Percentiles rank a stretch among this genome's conserved stretches.
Conservation (phyloP, 2,888 invertebrate genomes). For the Entomobrya proxima region DNA sequence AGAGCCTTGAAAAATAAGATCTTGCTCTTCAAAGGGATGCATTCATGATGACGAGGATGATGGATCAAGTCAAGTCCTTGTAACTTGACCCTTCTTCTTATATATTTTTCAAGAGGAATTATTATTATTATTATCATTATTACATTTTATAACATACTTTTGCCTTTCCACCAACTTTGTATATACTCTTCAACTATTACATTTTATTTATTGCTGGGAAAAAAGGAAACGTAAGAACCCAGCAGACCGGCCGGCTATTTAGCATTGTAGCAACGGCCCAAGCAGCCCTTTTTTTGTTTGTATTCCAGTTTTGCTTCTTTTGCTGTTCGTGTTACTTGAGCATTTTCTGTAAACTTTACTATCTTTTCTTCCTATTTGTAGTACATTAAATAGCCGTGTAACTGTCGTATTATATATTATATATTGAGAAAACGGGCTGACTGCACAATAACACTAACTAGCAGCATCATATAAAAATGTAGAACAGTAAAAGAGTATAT, state of each 20-base stretch:
- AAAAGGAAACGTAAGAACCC: slow-evolving; percentile 33
- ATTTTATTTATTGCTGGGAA: slow-evolving; percentile 37
- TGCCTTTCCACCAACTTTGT: background rate
- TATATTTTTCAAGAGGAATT: slow-evolving; percentile 42
- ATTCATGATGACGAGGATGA: slow-evolving; percentile 33
- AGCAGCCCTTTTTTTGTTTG: background rate
- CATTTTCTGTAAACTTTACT: slow-evolving; percentile 7
- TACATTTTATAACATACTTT: slow-evolving; percentile 24
- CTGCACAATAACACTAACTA: no score
- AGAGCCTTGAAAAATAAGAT: slow-evolving; percentile 45
- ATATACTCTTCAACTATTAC: background rate
- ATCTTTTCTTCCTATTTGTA: slow-evolving; percentile 50
- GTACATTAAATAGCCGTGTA: slow-evolving; percentile 53
- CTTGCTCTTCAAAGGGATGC: slow-evolving; percentile 45
- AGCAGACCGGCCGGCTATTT: slow-evolving; percentile 50
- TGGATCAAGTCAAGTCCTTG: slow-evolving; percentile 60
- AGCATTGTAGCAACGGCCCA: background rate
- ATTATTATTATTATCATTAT: slow-evolving; percentile 56
- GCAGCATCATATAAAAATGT: background rate
- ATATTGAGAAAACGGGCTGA: background rate
- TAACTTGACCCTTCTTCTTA: slow-evolving; percentile 64
- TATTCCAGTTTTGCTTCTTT: slow-evolving; percentile 10
- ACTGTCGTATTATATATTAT: slow-evolving; percentile 63
- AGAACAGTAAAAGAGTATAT: background rate
- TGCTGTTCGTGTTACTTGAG: slow-evolving; percentile 20